These are phyloP conservation scores for Azorinus chamasolen DNA, from an alignment of 2,888 invertebrate genomes.

Conservation along the genomic window DNA sequence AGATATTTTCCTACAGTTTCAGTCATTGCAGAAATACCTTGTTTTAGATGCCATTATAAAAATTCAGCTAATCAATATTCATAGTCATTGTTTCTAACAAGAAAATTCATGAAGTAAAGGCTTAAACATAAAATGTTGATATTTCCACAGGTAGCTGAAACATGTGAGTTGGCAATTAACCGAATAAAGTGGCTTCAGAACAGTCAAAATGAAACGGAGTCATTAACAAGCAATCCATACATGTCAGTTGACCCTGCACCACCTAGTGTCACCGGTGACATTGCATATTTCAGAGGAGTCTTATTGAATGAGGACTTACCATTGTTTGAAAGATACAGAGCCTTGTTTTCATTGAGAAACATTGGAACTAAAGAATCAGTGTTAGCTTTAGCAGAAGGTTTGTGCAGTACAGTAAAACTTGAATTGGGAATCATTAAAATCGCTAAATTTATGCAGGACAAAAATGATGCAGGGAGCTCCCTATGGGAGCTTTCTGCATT, in stretches of 20 bases:
- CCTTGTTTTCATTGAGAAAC: slow-evolving; percentile 98
- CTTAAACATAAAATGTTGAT: too few relatives aligned
- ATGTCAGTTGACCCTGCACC: slow-evolving; percentile 97
- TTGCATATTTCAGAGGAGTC: slow-evolving; percentile 88
- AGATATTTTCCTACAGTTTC: too few relatives aligned
- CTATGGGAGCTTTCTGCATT: too few relatives aligned
- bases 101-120: too few relatives aligned
- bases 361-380: slow-evolving; percentile 92
- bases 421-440: too few relatives aligned
- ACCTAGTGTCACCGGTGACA: slow-evolving; percentile 89
- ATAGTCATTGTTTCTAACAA: too few relatives aligned
- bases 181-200: slow-evolving; percentile 92
- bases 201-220: slow-evolving; percentile 41
- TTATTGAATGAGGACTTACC: slow-evolving; percentile 91
- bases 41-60: too few relatives aligned
- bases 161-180: slow-evolving; percentile 96
- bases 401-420: neutral
- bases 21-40: too few relatives aligned
- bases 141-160: slow-evolving; percentile 89
- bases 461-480: too few relatives aligned
- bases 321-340: slow-evolving; percentile 96
- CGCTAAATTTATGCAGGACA: too few relatives aligned
- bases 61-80: too few relatives aligned
- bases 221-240: slow-evolving; percentile 90
- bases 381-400: slow-evolving; percentile 93